Percentiles rank a stretch among this genome's conserved stretches.
phyloP scores from a whole-genome alignment of 2,888 invertebrate species.

The Biston stratarius region DNA sequence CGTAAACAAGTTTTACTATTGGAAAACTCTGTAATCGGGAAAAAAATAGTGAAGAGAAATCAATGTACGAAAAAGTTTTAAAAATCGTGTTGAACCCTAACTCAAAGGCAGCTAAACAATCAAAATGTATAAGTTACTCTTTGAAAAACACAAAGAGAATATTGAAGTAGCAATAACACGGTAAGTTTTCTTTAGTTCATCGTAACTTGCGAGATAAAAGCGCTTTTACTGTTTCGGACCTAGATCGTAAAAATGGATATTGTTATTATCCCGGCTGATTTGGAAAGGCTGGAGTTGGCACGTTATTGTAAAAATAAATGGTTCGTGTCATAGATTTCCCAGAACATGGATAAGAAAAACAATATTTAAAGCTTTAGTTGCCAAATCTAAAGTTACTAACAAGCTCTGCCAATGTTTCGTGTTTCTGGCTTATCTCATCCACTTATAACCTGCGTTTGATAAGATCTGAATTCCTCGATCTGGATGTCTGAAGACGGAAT shows the following conservation, averaged over 20 bases:
- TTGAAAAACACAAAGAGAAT: neutral
- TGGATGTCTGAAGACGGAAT: too few relatives aligned
- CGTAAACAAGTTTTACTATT: too few relatives aligned
- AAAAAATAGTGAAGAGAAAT: too few relatives aligned
- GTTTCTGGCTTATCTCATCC: too few relatives aligned
- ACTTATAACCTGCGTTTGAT: too few relatives aligned
- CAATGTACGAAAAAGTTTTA: too few relatives aligned
- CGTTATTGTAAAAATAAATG: slow-evolving; percentile 1
- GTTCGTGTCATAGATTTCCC: neutral
- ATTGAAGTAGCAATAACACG: slow-evolving; percentile 2
- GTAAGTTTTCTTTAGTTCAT: slow-evolving; percentile 15
- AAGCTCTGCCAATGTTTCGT: too few relatives aligned
- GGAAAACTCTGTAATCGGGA: too few relatives aligned
- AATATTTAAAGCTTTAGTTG: too few relatives aligned
- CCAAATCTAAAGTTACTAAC: too few relatives aligned
- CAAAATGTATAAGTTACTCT: neutral
- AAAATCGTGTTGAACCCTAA: too few relatives aligned
- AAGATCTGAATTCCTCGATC: too few relatives aligned
- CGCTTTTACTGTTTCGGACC: slow-evolving; percentile 20
- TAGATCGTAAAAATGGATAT: slow-evolving; percentile 15
- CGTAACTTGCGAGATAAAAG: slow-evolving; percentile 10
- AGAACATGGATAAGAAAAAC: neutral
- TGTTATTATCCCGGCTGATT: neutral
- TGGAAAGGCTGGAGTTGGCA: neutral
- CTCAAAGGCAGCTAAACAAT: neutral